These are phyloP conservation scores for Perca flavescens DNA, from an alignment of 2,113 vertebrate genomes.

Conservation along the genomic window DNA sequence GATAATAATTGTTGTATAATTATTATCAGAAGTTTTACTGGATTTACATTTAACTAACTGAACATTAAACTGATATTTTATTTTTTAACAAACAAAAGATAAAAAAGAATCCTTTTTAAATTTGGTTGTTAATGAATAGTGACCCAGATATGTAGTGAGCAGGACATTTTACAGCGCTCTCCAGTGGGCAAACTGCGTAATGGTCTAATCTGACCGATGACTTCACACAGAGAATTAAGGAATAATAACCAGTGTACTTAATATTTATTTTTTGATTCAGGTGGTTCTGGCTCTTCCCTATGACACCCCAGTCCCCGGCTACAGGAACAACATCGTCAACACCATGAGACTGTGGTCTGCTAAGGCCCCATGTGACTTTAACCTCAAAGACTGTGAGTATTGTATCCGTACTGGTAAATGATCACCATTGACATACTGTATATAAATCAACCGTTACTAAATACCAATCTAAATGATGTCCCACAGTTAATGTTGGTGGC, in stretches of 20 bases:
- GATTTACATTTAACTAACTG: not conserved
- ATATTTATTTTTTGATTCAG: slow-evolving; percentile 71
- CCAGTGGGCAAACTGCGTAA: too few species aligned
- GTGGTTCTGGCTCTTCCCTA: slow-evolving; percentile 92
- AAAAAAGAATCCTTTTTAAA: not conserved
- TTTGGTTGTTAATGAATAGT: not conserved
- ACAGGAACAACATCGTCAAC: slow-evolving; percentile 94
- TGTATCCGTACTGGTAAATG: not conserved
- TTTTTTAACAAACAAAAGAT: not conserved
- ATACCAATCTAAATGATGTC: not conserved
- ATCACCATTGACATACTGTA: not conserved
- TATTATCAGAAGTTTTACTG: not conserved
- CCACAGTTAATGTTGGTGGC: slow-evolving; percentile 88
- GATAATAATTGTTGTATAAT: not conserved
- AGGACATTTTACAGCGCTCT: too few species aligned
- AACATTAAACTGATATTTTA: not conserved
- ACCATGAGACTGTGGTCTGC: slow-evolving; percentile 96
- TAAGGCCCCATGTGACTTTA: slow-evolving; percentile 93
- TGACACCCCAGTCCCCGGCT: slow-evolving; percentile 92
- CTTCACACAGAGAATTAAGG: not conserved
- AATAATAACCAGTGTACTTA: not conserved
- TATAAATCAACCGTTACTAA: not conserved
- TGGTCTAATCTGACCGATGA: not conserved
- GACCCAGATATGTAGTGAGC: not conserved
- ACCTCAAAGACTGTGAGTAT: slow-evolving; percentile 94